Evolutionary conservation across 2,113 vertebrate species (phyloP).

Genomic region (Ranitomeya variabilis): DNA sequence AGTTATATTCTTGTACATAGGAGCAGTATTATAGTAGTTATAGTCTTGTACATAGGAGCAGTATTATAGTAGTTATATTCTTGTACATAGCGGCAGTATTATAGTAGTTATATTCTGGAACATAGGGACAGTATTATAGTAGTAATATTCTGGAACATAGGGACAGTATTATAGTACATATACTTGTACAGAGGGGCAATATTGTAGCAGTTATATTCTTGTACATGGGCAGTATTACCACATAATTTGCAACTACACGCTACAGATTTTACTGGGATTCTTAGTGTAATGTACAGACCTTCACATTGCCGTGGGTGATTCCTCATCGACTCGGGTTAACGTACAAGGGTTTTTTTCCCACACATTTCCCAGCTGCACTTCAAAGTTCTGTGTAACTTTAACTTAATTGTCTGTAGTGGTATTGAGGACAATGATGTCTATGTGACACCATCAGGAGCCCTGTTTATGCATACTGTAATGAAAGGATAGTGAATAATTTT

Average conservation of each 20-base stretch:
- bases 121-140: background rate
- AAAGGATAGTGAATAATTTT: background rate
- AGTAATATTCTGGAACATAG: background rate
- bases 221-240: background rate
- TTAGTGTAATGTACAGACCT: background rate
- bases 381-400: slow-evolving; percentile 18
- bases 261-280: too few species aligned
- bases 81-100: background rate
- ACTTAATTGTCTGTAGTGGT: background rate
- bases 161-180: background rate
- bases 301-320: background rate
- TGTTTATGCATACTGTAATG: background rate
- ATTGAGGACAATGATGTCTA: slow-evolving; percentile 10
- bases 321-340: background rate
- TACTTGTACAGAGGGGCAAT: background rate
- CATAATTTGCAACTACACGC: too few species aligned
- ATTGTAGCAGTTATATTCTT: background rate
- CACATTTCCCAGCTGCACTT: slow-evolving; percentile 5
- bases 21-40: background rate
- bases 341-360: background rate
- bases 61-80: too few species aligned
- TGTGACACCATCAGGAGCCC: background rate
- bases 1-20: background rate
- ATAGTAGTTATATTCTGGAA: background rate
- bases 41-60: background rate